phyloP scores from a whole-genome alignment of 2,797 vertebrate species.

The Enteromius mattozi region DNA sequence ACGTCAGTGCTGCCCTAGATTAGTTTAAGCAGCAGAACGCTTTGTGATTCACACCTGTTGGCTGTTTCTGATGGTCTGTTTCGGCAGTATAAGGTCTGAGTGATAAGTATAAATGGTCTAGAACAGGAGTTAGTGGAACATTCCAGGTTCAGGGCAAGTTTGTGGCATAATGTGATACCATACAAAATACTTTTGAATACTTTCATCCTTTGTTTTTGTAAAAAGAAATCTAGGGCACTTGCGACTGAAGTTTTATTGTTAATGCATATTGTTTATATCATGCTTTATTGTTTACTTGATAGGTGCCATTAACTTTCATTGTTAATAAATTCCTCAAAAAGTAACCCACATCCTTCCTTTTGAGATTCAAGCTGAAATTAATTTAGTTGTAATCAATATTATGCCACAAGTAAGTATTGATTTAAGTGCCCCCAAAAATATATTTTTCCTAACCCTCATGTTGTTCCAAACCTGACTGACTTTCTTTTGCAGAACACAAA shows the following conservation, averaged over 20 bases:
- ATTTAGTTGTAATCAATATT: background rate
- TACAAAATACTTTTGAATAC: background rate
- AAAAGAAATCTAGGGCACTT: background rate
- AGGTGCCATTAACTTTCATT: background rate
- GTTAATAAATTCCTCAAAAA: background rate
- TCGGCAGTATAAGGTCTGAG: background rate
- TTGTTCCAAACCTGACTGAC: background rate
- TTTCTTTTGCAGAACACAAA: background rate
- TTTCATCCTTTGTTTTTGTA: background rate
- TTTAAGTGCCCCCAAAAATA: background rate
- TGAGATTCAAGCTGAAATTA: background rate
- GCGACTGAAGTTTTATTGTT: background rate
- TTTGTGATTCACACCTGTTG: slow-evolving; percentile 45
- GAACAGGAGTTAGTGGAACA: background rate
- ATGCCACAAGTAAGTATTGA: background rate
- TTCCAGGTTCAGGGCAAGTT: background rate
- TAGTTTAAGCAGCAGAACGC: slow-evolving; percentile 20
- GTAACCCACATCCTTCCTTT: background rate
- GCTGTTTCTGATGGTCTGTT: slow-evolving; percentile 12
- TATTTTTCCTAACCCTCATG: background rate
- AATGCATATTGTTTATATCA: background rate
- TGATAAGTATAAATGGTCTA: background rate
- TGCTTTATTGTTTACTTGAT: background rate
- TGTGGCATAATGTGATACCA: background rate
- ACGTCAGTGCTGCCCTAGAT: slow-evolving; percentile 33